Evolutionary conservation across 2,797 vertebrate genomes (phyloP), one percentile per base, ranked within the genome.

Genomic region (Ceyx erithaca): DNA sequence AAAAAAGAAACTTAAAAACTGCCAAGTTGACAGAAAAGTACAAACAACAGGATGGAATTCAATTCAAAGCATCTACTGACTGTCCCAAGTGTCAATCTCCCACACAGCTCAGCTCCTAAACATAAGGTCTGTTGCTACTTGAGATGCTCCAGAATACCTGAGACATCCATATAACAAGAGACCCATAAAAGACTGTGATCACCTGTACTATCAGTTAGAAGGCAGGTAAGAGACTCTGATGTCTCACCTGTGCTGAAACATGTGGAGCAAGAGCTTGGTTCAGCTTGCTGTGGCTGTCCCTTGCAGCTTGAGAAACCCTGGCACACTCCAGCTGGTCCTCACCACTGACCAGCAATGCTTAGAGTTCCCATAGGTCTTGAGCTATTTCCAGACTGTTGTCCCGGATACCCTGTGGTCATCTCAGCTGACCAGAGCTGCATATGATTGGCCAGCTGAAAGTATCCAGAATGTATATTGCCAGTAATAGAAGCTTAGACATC

Each of bases 271-370:
- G 13, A 40, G 21, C 15, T 78, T 58, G 21, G 19, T 45, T 90
- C 13, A 61, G 4, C 57, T 46, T 48, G 41, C 14, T 9, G 16
- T 21, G 40, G 4, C 18, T n/a, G 8, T 1, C 11, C 54, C 6
- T 22, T 17, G 15, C 18, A 66, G 35, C n/a, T 40, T 55, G 48
- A 67, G 35, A 30, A 4, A 30, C 5, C 31, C 23, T n/a, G 31
- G 43, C 25, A 64, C 21, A 19, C 1, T 14, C 46, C 75, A 63
- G 37, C 15, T 49, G 33, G 10, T 49, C 23, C 7, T 10, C 20
- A 31, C 23, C 61, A 35, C 33, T 0, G 0, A 22, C 7, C 71
- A 61, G 45, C 4, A 57, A 16, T 7, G 21, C 4, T 0, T 2
- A 19, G 2, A 10, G 22, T 43, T 49, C 28, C 57, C 6, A 4